phyloP scores from a whole-genome alignment of 2,797 vertebrate genomes.

The Falco rusticolus region DNA sequence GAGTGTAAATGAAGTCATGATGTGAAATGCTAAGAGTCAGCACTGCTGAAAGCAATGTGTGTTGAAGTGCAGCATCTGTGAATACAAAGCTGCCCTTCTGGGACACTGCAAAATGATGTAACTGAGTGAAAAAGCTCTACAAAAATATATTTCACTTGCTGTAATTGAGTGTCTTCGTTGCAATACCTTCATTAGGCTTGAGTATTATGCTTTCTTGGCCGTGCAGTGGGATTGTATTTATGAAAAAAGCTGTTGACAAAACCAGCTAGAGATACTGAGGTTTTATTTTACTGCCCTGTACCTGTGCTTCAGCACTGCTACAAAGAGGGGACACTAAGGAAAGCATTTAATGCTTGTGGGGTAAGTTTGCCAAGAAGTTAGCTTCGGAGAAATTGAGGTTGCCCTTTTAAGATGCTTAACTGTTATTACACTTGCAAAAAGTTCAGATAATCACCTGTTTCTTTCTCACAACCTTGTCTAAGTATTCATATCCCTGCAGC shows the following conservation, averaged over 20 bases:
- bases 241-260: not conserved
- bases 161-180: not conserved
- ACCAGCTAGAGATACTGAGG: not conserved
- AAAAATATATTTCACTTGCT: conserved; percentile 28
- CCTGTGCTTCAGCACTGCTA: not conserved
- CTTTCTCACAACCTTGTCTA: not conserved
- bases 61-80: not conserved
- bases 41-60: not conserved
- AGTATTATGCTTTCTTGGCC: not conserved
- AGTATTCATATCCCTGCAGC: not conserved
- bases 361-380: conserved; percentile 34
- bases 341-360: not conserved
- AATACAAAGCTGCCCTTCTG: conserved; percentile 67
- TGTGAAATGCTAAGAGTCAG: conserved; percentile 27
- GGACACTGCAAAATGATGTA: conserved; percentile 81
- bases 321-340: not conserved
- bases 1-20: conserved; percentile 4
- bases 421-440: not conserved
- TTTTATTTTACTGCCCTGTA: not conserved
- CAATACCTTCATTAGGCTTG: not conserved
- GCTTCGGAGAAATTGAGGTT: not conserved
- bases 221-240: not conserved
- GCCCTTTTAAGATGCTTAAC: not conserved
- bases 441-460: not conserved
- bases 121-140: conserved; percentile 74